phyloP scores from a whole-genome alignment of 2,113 vertebrate genomes.

The Dasyprocta punctata region DNA sequence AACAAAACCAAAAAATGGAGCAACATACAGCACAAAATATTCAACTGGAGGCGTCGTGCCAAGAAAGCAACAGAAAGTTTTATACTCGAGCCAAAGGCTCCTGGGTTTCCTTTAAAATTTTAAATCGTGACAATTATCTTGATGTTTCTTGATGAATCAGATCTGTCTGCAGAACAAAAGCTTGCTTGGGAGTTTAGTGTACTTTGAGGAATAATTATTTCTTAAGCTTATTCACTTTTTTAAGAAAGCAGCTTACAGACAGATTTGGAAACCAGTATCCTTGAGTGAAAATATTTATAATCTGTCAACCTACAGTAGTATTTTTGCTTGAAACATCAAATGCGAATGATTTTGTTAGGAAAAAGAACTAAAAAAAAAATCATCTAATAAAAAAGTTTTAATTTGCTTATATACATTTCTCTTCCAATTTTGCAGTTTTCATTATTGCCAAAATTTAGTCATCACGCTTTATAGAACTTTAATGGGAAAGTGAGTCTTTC shows the following conservation, averaged over 20 bases:
- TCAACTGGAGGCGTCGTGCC: conserved; percentile 86
- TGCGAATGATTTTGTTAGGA: conserved; percentile 67
- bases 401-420: conserved; percentile 60
- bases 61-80: conserved; percentile 88
- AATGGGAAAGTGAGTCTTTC: not conserved
- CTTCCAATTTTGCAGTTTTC: not conserved
- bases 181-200: conserved; percentile 80
- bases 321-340: conserved; percentile 79
- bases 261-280: conserved; percentile 84
- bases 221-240: conserved; percentile 86
- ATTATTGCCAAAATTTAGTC: not conserved
- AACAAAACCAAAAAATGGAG: conserved; percentile 85
- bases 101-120: conserved; percentile 88
- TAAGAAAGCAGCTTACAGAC: conserved; percentile 82
- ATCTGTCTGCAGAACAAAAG: conserved; percentile 85
- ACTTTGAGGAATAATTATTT: conserved; percentile 83
- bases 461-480: not conserved
- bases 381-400: conserved; percentile 68
- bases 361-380: conserved; percentile 73
- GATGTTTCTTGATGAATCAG: conserved; percentile 89
- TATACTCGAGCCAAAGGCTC: conserved; percentile 86
- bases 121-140: conserved; percentile 91
- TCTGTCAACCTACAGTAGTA: conserved; percentile 82
- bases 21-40: conserved; percentile 83
- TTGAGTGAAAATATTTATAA: conserved; percentile 86